Base-by-base conservation (phyloP, 2,888 invertebrate genomes). In the Poecilobothrus nobilitatus region DNA sequence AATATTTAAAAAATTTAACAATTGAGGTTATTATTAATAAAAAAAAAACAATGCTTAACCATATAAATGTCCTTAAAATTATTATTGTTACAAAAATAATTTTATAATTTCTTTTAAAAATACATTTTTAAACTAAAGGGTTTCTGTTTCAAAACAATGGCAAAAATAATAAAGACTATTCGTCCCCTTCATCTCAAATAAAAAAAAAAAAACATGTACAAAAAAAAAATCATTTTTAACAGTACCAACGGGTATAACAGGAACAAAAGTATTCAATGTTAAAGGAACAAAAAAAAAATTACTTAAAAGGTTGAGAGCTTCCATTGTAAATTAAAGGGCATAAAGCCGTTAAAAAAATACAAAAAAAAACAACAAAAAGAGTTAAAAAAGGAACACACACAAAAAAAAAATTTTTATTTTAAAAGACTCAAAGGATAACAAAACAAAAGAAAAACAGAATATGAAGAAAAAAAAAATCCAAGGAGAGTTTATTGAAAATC, bases 231-330 rank as follows among this genome's bases (percentile, higher is more conserved):
- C 15, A 53, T 53, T 53, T n/a, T 53, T 37, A 37, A 53, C 53
- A 53, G 27, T 27, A 53, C 53, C 53, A 12, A 53, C 53, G 53
- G 53, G 2, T 53, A 53, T n/a, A 15, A 12, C 5, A 15, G 53
- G 15, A 53, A 9, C 9, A 53, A 53, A 53, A 15, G 53, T 12
- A 12, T 53, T 15, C 9, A 53, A 53, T 53, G 53, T 53, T 53
- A 15, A 53, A 53, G 53, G 53, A 53, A 1, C 2, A 53, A 18
- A 53, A 53, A 53, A 9, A 53, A 53, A 53, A 18, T 12, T 18
- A 53, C 53, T 53, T 53, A 53, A 53, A 53, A 53, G 53, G 53
- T 53, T 53, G 53, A 53, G 15, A 53, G 53, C 53, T 53, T 53
- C 18, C 53, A 53, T n/a, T 53, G 53, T n/a, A 37, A 37, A 37